phyloP scores from a whole-genome alignment of 2,888 invertebrate species.

The Cheilosia soror region DNA sequence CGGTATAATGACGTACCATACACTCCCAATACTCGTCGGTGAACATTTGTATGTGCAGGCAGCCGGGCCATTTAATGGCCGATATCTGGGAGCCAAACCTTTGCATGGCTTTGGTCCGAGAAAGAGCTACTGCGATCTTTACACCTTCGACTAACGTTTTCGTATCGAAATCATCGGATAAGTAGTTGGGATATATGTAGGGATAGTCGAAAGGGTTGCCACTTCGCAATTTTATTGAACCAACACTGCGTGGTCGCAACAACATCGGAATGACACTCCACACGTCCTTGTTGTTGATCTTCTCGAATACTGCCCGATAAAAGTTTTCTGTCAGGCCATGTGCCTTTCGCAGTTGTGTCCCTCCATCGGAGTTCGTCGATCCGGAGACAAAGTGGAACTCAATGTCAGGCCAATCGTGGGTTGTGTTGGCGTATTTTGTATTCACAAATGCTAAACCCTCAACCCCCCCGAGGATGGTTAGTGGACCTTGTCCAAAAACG shows the following conservation, averaged over 20 bases:
- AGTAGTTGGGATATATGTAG: constrained; percentile 95
- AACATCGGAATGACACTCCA: constrained; percentile 94
- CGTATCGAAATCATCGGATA: constrained; percentile 91
- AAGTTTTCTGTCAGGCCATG: constrained; percentile 91
- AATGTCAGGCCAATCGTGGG: constrained; percentile 94
- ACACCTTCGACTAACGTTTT: constrained; percentile 93
- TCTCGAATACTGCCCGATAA: constrained; percentile 89
- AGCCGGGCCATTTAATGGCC: constrained; percentile 90
- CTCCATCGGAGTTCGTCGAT: constrained; percentile 93
- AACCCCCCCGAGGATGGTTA: constrained; percentile 94
- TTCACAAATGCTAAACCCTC: constrained; percentile 95
- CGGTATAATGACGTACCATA: constrained; percentile 92
- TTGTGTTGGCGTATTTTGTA: constrained; percentile 91
- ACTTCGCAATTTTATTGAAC: constrained; percentile 91
- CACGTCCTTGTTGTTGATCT: constrained; percentile 90
- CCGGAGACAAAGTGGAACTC: constrained; percentile 95
- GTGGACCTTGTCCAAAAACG: constrained; percentile 91
- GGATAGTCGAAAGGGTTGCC: constrained; percentile 95
- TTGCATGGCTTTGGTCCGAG: constrained; percentile 90
- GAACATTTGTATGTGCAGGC: constrained; percentile 87
- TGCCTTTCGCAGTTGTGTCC: constrained; percentile 91
- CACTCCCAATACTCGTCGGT: constrained; percentile 94
- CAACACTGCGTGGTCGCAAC: constrained; percentile 92
- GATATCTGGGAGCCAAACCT: constrained; percentile 89
- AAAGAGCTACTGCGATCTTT: constrained; percentile 92